Conservation (phyloP, 2,797 vertebrate genomes). For the Tadarida brasiliensis region DNA sequence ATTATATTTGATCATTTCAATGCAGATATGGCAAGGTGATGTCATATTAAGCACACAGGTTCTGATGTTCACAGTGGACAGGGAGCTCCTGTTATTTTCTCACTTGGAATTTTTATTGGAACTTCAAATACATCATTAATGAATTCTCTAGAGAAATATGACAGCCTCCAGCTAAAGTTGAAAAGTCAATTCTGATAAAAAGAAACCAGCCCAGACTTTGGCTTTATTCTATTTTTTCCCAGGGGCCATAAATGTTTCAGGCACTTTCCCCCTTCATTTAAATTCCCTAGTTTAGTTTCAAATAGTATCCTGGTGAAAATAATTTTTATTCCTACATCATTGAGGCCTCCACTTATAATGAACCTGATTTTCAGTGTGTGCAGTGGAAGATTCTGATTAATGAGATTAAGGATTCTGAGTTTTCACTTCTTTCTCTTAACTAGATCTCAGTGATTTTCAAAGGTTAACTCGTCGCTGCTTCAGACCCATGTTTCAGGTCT, state of each 20-base stretch:
- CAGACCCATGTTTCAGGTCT: constrained; percentile 6
- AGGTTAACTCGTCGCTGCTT: constrained; percentile 55
- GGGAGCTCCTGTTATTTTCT: constrained; percentile 2
- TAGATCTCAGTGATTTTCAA: constrained; percentile 54
- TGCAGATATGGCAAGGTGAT: not conserved
- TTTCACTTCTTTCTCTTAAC: constrained; percentile 36
- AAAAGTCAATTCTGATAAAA: constrained; percentile 68
- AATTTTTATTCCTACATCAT: not conserved
- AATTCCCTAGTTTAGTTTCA: constrained; percentile 24
- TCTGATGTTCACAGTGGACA: not conserved
- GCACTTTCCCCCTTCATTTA: constrained; percentile 14
- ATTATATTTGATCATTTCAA: not conserved
- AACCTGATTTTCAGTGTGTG: constrained; percentile 32
- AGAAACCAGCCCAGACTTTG: not conserved
- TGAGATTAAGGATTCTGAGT: constrained; percentile 33
- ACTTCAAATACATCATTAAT: constrained; percentile 56
- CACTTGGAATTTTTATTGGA: constrained; percentile 55
- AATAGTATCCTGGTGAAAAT: not conserved
- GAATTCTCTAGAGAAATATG: constrained; percentile 24
- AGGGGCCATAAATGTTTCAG: not conserved
- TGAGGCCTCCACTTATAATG: constrained; percentile 41
- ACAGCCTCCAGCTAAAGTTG: constrained; percentile 25
- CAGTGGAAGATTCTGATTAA: constrained; percentile 61
- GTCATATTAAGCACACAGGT: not conserved
- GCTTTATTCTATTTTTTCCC: not conserved